These are phyloP conservation scores for Cyanoramphus novaezelandiae DNA, from an alignment of 2,113 vertebrate genomes.

Conservation along the genomic window DNA sequence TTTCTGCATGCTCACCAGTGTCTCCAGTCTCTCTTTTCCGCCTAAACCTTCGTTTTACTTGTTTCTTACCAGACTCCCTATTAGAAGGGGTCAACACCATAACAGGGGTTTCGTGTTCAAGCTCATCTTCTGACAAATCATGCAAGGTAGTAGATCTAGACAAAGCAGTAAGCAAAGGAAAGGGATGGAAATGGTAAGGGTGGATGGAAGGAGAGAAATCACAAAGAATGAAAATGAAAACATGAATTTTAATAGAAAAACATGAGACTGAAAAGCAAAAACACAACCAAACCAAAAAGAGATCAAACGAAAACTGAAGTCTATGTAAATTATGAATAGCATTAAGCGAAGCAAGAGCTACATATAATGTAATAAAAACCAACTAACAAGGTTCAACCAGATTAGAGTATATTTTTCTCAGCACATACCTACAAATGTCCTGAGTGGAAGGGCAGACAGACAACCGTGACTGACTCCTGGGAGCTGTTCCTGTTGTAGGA, in stretches of 20 bases:
- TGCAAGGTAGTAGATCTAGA: slow-evolving; percentile 81
- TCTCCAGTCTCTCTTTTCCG: slow-evolving; percentile 77
- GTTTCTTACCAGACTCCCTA: slow-evolving; percentile 80
- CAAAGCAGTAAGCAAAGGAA: slow-evolving; percentile 67
- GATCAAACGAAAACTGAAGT: slow-evolving; percentile 13
- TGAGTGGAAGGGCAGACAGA: slow-evolving; percentile 90
- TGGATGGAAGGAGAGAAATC: slow-evolving; percentile 49
- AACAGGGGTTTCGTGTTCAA: slow-evolving; percentile 74
- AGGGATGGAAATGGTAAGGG: slow-evolving; percentile 69
- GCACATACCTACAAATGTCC: slow-evolving; percentile 92
- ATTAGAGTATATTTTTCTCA: background rate
- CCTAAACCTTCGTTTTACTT: slow-evolving; percentile 82
- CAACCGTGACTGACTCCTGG: slow-evolving; percentile 81
- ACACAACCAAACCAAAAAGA: background rate
- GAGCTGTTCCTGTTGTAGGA: slow-evolving; percentile 83
- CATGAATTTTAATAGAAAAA: slow-evolving; percentile 48
- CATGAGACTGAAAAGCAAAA: slow-evolving; percentile 45
- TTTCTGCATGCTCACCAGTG: slow-evolving; percentile 64
- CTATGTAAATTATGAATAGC: background rate
- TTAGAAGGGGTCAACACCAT: slow-evolving; percentile 73
- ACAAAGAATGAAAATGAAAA: slow-evolving; percentile 68
- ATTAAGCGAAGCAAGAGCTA: slow-evolving; percentile 49
- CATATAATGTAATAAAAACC: background rate
- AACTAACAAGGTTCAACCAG: background rate
- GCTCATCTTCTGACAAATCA: slow-evolving; percentile 82